Base-by-base conservation (phyloP, 2,113 vertebrate species). In the Laterallus jamaicensis region DNA sequence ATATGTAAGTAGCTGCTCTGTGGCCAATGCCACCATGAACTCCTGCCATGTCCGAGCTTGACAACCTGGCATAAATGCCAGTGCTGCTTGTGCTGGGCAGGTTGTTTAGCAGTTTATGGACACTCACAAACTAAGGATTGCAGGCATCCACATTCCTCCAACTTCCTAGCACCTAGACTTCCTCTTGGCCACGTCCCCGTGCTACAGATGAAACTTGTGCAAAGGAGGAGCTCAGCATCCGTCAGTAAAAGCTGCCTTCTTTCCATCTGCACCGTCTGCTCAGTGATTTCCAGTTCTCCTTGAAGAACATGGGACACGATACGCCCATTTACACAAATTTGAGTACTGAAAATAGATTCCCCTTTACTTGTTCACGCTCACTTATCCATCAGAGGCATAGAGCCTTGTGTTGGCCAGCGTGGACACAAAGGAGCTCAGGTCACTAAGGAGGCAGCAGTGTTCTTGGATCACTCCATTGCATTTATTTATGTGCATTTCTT, bases 351-450 rank as follows among this genome's bases (percentile, higher is more conserved):
- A 69, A 42, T 14, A 39, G 11, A 2, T 24, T 79, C 32, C 12
- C 15, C 7, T 87, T 47, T n/a, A 6, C 32, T 50, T 37, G 6
- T 7, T 67, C 26, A 8, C 1, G 7, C 54, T 84, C 54, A 21
- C 56, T 26, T 16, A 17, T 18, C 64, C 63, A 49, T 32, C 40
- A 24, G 56, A 64, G 25, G n/a, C 35, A 0, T 0, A 0, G n/a
- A 81, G 18, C 3, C n/a, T 47, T 40, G 52, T 3, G 0, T n/a
- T 35, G 68, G 66, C 31, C 81, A 79, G 37, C 52, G 21, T 3
- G 7, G 56, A 10, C 63, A 75, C 74, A 75, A 50, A 91, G 64
- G 32, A 66, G 49, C n/a, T 75, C 54, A 21, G 67, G 52, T 91
- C 77, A 92, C 19, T 18, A 31, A 62, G 35, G 44, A 90, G 82